Conservation (phyloP, 2,797 vertebrate genomes). For the Amphiprion clarkii region DNA sequence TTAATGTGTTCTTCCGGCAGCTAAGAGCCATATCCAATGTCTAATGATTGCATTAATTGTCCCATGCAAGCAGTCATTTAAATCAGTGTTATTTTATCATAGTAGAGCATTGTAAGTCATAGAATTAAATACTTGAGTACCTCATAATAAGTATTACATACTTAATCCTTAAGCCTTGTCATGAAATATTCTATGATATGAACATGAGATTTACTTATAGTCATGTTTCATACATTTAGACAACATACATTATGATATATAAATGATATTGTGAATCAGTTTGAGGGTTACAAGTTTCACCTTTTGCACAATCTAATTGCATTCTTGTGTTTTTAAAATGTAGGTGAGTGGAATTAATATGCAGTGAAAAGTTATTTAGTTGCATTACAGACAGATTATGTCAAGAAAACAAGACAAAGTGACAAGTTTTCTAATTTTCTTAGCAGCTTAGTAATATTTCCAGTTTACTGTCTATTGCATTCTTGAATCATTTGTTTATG, state of each 20-base stretch:
- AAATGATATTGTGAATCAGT: not conserved
- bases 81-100: slow-evolving; percentile 25
- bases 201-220: not conserved
- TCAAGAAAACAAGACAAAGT: slow-evolving; percentile 3
- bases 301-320: not conserved
- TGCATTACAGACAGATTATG: not conserved
- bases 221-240: not conserved
- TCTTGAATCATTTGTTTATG: slow-evolving; percentile 20
- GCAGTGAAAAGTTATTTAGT: not conserved
- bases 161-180: slow-evolving; percentile 10
- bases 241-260: no score
- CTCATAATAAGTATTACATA: not conserved
- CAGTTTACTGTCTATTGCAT: slow-evolving; percentile 10
- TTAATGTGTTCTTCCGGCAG: slow-evolving; percentile 59
- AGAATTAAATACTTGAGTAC: slow-evolving; percentile 6
- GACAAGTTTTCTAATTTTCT: slow-evolving; percentile 12
- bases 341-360: not conserved
- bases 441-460: not conserved
- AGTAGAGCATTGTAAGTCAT: slow-evolving; percentile 17
- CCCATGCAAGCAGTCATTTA: slow-evolving; percentile 41
- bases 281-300: not conserved
- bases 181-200: not conserved
- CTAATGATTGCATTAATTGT: slow-evolving; percentile 50
- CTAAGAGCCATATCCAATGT: slow-evolving; percentile 51
- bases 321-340: not conserved